Percentiles rank a stretch among this genome's conserved stretches.
Evolutionary conservation across 2,113 vertebrate species (phyloP).

Genomic region (Orycteropus afer): DNA sequence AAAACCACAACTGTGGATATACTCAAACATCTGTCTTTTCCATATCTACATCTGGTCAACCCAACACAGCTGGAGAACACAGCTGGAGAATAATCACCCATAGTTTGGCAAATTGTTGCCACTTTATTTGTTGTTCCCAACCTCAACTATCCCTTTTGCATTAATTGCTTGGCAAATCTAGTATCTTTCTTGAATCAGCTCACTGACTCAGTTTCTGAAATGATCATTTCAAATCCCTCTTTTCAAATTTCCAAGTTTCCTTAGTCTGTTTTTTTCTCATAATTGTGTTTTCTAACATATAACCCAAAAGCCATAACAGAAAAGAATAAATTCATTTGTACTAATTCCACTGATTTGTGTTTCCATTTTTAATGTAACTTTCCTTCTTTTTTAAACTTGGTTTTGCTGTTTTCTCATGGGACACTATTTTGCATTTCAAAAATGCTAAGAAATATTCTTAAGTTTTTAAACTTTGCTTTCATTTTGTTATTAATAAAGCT

Average conservation of each 20-base stretch:
- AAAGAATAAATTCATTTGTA: background rate
- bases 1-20: background rate
- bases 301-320: background rate
- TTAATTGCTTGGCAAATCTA: background rate
- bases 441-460: background rate
- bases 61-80: background rate
- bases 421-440: background rate
- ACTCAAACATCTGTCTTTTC: background rate
- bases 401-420: conserved; percentile 4
- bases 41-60: background rate
- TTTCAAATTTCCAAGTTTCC: background rate
- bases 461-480: background rate
- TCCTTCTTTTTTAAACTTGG: background rate
- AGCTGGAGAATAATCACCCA: background rate
- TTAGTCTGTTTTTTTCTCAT: background rate
- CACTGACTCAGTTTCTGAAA: background rate
- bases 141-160: background rate
- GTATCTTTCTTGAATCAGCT: background rate
- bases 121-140: background rate
- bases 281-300: background rate
- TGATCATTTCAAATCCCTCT: background rate
- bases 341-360: background rate
- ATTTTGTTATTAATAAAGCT: background rate
- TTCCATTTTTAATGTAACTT: background rate
- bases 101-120: background rate